Percentiles rank a stretch among this genome's conserved stretches.
Conservation (phyloP, 92 coral and sea anemone species). For the Nematostella vectensis region DNA sequence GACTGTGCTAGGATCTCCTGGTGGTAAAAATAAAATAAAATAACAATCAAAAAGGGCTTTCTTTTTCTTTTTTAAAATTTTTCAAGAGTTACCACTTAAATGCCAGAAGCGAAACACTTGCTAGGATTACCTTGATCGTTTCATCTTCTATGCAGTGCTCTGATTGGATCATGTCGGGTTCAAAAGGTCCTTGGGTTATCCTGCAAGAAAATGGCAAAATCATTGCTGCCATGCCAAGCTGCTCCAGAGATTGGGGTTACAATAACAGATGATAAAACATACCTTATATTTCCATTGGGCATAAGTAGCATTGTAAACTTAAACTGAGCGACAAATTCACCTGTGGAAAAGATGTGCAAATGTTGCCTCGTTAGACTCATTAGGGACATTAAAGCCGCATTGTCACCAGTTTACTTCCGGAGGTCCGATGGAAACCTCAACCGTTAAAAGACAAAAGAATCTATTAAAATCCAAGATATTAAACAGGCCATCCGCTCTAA, state of each 20-base stretch:
- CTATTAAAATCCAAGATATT: no score
- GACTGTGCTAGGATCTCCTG: constrained; percentile 85
- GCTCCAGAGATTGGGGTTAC: no score
- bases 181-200: constrained; percentile 95
- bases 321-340: constrained; percentile 96
- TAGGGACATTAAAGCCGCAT: no score
- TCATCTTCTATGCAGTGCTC: constrained; percentile 88
- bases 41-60: neutral
- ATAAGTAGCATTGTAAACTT: constrained; percentile 88
- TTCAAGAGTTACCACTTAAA: neutral
- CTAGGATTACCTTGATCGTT: constrained; percentile 57
- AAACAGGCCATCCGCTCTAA: no score
- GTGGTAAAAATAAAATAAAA: neutral
- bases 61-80: no score
- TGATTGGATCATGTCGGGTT: constrained; percentile 67
- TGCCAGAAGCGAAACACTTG: neutral
- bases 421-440: no score
- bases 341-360: constrained; percentile 39
- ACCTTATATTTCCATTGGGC: constrained; percentile 95
- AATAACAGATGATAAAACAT: no score
- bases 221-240: no score
- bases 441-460: no score
- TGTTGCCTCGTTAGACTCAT: no score
- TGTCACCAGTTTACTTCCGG: no score
- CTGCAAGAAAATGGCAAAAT: constrained; percentile 18